Evolutionary conservation across 2,888 invertebrate species (phyloP).

Genomic region (Plusia festucae): DNA sequence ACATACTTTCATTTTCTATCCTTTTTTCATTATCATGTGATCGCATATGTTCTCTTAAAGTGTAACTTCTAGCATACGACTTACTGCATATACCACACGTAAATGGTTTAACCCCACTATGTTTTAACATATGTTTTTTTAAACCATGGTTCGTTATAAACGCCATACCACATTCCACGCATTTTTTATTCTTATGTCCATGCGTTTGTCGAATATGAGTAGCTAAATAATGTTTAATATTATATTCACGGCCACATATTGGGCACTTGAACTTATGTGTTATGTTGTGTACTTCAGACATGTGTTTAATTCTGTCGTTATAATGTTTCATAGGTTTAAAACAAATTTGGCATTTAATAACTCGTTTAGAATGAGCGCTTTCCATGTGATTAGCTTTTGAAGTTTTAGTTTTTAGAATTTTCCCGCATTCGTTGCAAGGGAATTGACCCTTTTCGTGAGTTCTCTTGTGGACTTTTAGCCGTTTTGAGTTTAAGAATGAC

Average conservation of each 20-base stretch:
- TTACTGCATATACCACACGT: conserved; percentile 78
- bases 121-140: conserved; percentile 84
- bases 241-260: conserved; percentile 76
- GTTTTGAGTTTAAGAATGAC: conserved; percentile 83
- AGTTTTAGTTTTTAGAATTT: conserved; percentile 77
- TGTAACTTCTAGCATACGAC: conserved; percentile 71
- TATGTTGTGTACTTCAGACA: conserved; percentile 80
- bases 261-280: conserved; percentile 80
- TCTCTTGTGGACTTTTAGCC: conserved; percentile 84
- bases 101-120: conserved; percentile 78
- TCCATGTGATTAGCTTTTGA: conserved; percentile 81
- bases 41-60: conserved; percentile 72
- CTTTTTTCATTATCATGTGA: conserved; percentile 60
- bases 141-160: conserved; percentile 85
- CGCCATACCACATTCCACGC: conserved; percentile 83
- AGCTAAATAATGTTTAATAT: conserved; percentile 82
- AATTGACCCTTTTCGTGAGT: conserved; percentile 83
- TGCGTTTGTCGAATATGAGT: conserved; percentile 83
- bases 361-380: conserved; percentile 76
- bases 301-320: conserved; percentile 81
- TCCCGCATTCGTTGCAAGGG: conserved; percentile 77
- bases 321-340: conserved; percentile 83
- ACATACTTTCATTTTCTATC: conserved; percentile 19
- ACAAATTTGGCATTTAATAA: conserved; percentile 81
- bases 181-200: conserved; percentile 83